A percentile compares a stretch with the other conserved stretches of the same genome.
Conservation (phyloP, 2,113 vertebrate species). For the Gymnogyps californianus region DNA sequence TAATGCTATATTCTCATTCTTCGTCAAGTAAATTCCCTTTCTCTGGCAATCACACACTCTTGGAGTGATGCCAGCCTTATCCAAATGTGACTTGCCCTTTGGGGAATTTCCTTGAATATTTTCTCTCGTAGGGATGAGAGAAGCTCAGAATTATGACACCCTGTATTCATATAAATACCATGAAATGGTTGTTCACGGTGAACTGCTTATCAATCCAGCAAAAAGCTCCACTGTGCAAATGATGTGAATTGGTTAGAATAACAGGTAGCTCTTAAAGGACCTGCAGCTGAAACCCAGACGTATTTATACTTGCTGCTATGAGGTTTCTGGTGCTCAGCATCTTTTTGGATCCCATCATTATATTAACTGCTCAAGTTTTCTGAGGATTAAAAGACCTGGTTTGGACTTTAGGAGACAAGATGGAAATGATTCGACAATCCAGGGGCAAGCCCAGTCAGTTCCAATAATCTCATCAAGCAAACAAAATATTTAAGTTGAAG, state of each 20-base stretch:
- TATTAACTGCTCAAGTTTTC: not conserved
- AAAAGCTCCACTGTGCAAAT: not conserved
- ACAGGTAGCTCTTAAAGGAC: slow-evolving; percentile 5
- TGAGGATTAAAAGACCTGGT: not conserved
- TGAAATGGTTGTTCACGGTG: not conserved
- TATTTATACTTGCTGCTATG: not conserved
- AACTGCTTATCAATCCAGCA: not conserved
- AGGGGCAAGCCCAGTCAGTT: not conserved
- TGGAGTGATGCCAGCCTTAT: not conserved
- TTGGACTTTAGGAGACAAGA: not conserved
- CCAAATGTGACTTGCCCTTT: not conserved
- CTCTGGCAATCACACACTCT: not conserved
- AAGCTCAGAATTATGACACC: not conserved
- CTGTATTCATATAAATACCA: not conserved
- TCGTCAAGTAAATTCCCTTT: not conserved
- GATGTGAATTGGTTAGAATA: not conserved
- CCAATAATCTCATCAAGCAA: not conserved
- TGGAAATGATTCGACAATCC: not conserved
- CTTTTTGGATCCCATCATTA: not conserved
- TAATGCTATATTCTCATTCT: not conserved
- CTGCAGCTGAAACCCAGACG: not conserved
- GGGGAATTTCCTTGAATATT: slow-evolving; percentile 2
- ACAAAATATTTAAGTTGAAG: not conserved
- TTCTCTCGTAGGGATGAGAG: not conserved
- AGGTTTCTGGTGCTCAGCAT: not conserved